These are phyloP conservation scores for Siniperca scherzeri DNA, from an alignment of 2,797 vertebrate genomes.

Conservation along the genomic window DNA sequence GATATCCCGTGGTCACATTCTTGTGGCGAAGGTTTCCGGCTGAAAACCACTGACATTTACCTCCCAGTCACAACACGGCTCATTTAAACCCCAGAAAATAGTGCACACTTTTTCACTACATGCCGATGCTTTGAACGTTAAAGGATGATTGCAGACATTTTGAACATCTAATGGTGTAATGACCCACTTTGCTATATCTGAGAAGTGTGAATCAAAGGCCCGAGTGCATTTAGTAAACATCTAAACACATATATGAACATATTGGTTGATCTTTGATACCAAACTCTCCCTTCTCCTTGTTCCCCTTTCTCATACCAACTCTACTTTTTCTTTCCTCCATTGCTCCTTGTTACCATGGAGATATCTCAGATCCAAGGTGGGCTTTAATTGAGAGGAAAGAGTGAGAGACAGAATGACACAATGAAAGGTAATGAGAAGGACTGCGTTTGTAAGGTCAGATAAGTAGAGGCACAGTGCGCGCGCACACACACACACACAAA, in stretches of 20 bases:
- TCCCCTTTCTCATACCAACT: neutral
- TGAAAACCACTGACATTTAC: constrained; percentile 80
- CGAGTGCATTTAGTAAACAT: neutral
- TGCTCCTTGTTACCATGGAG: constrained; percentile 57
- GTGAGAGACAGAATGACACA: constrained; percentile 4
- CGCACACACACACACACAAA: constrained; percentile 24
- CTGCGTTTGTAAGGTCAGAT: constrained; percentile 48
- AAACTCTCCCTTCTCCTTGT: neutral
- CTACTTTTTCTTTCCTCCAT: constrained; percentile 13
- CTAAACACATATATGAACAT: neutral
- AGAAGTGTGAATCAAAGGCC: neutral
- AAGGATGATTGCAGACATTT: constrained; percentile 30
- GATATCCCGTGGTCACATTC: constrained; percentile 80
- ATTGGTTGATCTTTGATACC: neutral
- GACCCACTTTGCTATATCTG: constrained; percentile 6
- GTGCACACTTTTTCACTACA: constrained; percentile 10
- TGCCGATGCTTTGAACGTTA: constrained; percentile 3
- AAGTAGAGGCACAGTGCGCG: constrained; percentile 13
- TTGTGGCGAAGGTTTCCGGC: constrained; percentile 83
- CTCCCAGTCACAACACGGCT: constrained; percentile 66
- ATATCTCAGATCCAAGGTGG: constrained; percentile 22
- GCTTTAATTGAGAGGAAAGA: constrained; percentile 34
- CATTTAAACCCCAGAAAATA: constrained; percentile 69
- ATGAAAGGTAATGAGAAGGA: constrained; percentile 27
- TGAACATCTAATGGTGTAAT: constrained; percentile 7